Conservation (phyloP, 2,797 vertebrate genomes). For the Gymnothorax javanicus region DNA sequence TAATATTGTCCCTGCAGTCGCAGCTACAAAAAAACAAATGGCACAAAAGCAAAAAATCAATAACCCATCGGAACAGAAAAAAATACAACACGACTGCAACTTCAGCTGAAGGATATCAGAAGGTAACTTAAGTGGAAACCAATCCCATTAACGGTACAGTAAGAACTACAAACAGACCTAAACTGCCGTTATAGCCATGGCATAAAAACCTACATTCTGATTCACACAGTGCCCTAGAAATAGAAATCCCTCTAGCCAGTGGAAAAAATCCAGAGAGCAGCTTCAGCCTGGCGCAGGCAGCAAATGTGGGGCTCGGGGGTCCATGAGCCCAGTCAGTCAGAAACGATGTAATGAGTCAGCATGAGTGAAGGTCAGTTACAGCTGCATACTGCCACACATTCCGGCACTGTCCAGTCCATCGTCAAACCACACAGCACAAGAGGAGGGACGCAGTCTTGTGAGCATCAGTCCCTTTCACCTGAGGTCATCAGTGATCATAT, state of each 20-base stretch:
- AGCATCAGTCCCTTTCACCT: neutral
- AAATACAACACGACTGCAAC: neutral
- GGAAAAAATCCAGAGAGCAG: neutral
- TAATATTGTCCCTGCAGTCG: neutral
- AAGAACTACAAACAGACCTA: neutral
- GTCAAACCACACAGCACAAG: constrained; percentile 8
- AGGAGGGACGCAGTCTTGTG: neutral
- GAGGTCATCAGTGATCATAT: neutral
- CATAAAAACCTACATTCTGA: neutral
- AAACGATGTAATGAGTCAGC: constrained; percentile 61
- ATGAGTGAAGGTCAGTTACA: constrained; percentile 45
- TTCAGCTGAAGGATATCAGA: neutral
- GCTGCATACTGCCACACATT: constrained; percentile 39
- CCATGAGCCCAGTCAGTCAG: constrained; percentile 45
- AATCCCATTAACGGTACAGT: neutral
- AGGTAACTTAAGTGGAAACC: neutral
- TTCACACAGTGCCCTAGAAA: neutral
- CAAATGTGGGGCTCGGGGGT: constrained; percentile 6
- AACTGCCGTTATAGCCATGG: neutral
- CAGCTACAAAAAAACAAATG: neutral
- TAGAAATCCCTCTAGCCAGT: constrained; percentile 37
- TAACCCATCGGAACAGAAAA: neutral
- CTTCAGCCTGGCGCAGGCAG: neutral
- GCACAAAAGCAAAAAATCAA: neutral
- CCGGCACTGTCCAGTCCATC: constrained; percentile 25